Evolutionary conservation across 2,113 vertebrate species (phyloP).

Genomic region (Dinomys branickii): DNA sequence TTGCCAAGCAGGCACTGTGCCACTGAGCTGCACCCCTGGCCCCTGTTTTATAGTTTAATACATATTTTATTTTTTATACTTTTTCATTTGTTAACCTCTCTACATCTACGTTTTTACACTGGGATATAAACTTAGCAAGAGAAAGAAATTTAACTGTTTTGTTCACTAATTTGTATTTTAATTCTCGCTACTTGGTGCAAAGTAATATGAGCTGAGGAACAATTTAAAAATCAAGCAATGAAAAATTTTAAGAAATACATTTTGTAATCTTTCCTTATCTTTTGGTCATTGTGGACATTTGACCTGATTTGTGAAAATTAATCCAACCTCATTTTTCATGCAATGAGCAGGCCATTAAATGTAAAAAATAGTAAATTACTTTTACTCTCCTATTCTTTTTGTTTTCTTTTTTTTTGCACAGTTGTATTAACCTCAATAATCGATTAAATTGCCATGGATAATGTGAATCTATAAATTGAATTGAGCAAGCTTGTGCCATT

Average conservation of each 20-base stretch:
- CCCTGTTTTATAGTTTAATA: background rate
- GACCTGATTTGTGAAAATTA: background rate
- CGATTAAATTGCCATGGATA: background rate
- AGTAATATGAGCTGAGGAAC: background rate
- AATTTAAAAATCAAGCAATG: background rate
- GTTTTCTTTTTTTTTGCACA: background rate
- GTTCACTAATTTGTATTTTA: background rate
- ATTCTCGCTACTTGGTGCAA: background rate
- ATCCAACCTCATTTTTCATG: background rate
- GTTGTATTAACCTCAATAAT: background rate
- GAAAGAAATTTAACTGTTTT: background rate
- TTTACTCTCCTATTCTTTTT: fast-evolving
- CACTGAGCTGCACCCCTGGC: too few relatives aligned
- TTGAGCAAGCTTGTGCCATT: background rate
- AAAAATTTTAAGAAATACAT: background rate
- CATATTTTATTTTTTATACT: background rate
- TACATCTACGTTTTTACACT: background rate
- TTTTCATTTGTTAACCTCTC: background rate
- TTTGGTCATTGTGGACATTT: background rate
- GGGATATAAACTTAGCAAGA: background rate
- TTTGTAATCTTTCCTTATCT: background rate
- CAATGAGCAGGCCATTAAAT: background rate
- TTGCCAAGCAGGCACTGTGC: too few relatives aligned
- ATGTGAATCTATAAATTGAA: background rate
- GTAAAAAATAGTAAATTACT: background rate